Evolutionary conservation across 2,797 vertebrate genomes (phyloP), one percentile per base, ranked within the genome.

Genomic region (Pangasius djambal): DNA sequence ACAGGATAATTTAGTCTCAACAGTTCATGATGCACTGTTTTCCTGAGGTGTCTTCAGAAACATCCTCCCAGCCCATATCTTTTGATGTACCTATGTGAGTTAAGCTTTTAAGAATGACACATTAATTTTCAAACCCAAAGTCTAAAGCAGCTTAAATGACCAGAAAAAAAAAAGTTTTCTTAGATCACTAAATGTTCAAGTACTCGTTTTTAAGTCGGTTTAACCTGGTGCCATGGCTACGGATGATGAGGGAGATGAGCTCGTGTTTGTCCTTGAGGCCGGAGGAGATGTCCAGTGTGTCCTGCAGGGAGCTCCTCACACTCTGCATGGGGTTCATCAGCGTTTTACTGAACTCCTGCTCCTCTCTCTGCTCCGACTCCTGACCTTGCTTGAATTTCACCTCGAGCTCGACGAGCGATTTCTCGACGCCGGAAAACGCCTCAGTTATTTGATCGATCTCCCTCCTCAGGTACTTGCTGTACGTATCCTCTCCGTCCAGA

Each of bases 401-500:
- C 92, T 99, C 98, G 93, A 99, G 95, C 94, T 99, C 98, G 52
- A 96, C 92, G 89, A 99, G 97, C 1, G 98, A 98, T 87, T 96
- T 97, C 93, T 98, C 98, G 72, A 98, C 98, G 92, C 92, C 96
- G 44, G 97, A 95, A 91, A 99, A 99, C 34, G 98, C 98, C 87
- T 99, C 98, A 31, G 96, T 93, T 91, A 99, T 98, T 94, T 99
- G 98, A 5, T 96, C 94, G 2, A 97, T 95, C 91, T 99, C 98
- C n/a, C 97, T 93, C 87, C 95, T 96, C 88, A 99, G 97, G 92
- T 98, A 97, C 88, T 96, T 96, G 20, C 97, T 97, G 88, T 99
- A 99, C 90, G 97, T 98, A 92, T 98, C 97, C 92, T 99, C 98
- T 3, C 98, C 98, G 91, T 99, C 98, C 94, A 99, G 95, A 93